phyloP scores from a whole-genome alignment of 2,797 vertebrate species.

The Crocidura indochinensis region DNA sequence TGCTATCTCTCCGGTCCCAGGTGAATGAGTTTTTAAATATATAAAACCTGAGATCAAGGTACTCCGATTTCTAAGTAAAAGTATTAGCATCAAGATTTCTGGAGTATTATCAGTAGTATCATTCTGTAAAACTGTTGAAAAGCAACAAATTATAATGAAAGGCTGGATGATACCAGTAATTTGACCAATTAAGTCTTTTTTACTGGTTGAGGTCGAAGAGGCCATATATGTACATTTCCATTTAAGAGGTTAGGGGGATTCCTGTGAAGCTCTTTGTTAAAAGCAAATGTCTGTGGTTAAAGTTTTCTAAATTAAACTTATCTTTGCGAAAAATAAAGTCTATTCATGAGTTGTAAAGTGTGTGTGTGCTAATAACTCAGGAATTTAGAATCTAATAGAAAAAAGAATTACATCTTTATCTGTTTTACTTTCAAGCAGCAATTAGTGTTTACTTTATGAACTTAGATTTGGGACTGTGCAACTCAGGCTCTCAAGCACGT shows the following conservation, averaged over 20 bases:
- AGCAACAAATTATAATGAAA: neutral
- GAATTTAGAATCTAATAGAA: neutral
- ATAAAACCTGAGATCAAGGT: conserved; percentile 27
- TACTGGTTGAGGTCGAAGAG: conserved; percentile 35
- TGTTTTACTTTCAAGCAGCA: conserved; percentile 25
- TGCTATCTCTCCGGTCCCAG: neutral
- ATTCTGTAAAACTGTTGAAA: conserved; percentile 36
- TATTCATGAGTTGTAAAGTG: neutral
- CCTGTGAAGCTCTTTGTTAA: conserved; percentile 31
- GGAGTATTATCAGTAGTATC: neutral
- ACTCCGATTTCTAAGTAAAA: conserved; percentile 7
- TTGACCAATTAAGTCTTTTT: neutral
- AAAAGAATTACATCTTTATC: conserved; percentile 27
- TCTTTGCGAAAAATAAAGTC: conserved; percentile 44
- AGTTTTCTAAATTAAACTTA: conserved; percentile 73
- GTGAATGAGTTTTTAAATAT: conserved; percentile 4
- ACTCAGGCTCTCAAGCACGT: too few relatives aligned
- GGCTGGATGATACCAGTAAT: neutral
- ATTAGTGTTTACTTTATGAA: neutral
- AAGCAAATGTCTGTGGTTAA: conserved; percentile 51
- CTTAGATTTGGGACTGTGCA: too few relatives aligned
- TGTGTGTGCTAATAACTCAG: conserved; percentile 19
- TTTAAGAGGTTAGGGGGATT: conserved; percentile 46
- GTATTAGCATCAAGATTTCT: neutral
- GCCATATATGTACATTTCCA: conserved; percentile 9